Percentiles rank a stretch among this genome's conserved stretches.
phyloP scores from a whole-genome alignment of 1,140 invertebrate species.

The Cephus cinctus region DNA sequence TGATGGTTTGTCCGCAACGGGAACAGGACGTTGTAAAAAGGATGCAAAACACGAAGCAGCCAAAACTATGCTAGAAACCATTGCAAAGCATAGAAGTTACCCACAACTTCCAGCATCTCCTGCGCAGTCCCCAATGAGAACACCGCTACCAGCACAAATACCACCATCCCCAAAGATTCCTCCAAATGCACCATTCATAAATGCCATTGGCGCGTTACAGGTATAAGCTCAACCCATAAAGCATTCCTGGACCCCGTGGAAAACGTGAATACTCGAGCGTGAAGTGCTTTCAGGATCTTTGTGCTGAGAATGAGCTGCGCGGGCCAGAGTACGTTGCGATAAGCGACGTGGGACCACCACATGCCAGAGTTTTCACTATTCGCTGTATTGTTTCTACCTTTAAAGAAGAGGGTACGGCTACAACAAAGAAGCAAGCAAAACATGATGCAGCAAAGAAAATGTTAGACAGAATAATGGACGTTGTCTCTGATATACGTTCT shows the following conservation, averaged over 20 bases:
- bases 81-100: slow-evolving; percentile 44
- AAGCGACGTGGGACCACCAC: slow-evolving; percentile 71
- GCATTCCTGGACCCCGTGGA: not conserved
- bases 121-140: slow-evolving; percentile 33
- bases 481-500: slow-evolving; percentile 22
- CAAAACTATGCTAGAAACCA: slow-evolving; percentile 57
- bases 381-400: slow-evolving; percentile 65
- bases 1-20: slow-evolving; percentile 50
- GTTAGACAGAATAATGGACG: slow-evolving; percentile 44
- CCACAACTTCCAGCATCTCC: slow-evolving; percentile 40
- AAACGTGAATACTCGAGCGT: no score
- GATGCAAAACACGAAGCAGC: slow-evolving; percentile 71
- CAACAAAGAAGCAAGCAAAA: slow-evolving; percentile 62
- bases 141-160: slow-evolving; percentile 20
- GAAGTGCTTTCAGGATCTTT: slow-evolving; percentile 60
- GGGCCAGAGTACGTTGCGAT: slow-evolving; percentile 64
- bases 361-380: slow-evolving; percentile 68
- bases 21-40: slow-evolving; percentile 67
- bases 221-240: slow-evolving; percentile 16
- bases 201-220: slow-evolving; percentile 45
- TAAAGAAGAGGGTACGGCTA: slow-evolving; percentile 54
- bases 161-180: slow-evolving; percentile 21
- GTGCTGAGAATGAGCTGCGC: slow-evolving; percentile 63
- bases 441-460: slow-evolving; percentile 59
- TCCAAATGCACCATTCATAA: slow-evolving; percentile 34